These are phyloP conservation scores for Prunella fulvescens DNA, from an alignment of 2,113 vertebrate species.

Conservation along the genomic window DNA sequence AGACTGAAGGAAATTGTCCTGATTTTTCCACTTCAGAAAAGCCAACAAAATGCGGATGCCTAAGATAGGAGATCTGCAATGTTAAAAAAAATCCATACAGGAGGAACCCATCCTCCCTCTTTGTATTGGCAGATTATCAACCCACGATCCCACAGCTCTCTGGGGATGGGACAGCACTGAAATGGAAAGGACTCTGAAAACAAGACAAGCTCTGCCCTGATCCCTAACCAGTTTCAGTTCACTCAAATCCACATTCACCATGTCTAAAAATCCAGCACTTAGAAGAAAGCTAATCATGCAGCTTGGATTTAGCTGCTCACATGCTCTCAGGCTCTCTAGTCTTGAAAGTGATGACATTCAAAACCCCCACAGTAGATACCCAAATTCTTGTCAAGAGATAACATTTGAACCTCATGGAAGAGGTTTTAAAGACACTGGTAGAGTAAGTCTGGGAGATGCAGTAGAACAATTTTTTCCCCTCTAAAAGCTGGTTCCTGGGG, in stretches of 20 bases:
- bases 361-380: not conserved
- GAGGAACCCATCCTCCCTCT: not conserved
- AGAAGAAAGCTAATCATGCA: not conserved
- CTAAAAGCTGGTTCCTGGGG: not conserved
- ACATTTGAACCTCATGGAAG: not conserved
- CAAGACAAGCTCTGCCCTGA: not conserved
- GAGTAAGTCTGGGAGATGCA: not conserved
- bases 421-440: not conserved
- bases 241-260: not conserved
- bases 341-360: not conserved
- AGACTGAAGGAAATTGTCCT: not conserved
- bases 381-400: not conserved
- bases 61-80: not conserved
- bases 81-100: not conserved
- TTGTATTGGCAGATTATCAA: not conserved
- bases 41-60: not conserved
- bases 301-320: not conserved
- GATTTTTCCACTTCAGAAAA: not conserved
- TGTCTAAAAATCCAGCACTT: not conserved
- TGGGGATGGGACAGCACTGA: not conserved
- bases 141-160: not conserved
- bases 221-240: not conserved
- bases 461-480: not conserved
- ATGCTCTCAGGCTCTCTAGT: not conserved
- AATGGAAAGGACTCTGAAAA: not conserved